Percentiles rank a stretch among this genome's conserved stretches.
These are phyloP conservation scores for Lepidochitona cinerea DNA, from an alignment of 2,888 invertebrate species.

Conservation along the genomic window DNA sequence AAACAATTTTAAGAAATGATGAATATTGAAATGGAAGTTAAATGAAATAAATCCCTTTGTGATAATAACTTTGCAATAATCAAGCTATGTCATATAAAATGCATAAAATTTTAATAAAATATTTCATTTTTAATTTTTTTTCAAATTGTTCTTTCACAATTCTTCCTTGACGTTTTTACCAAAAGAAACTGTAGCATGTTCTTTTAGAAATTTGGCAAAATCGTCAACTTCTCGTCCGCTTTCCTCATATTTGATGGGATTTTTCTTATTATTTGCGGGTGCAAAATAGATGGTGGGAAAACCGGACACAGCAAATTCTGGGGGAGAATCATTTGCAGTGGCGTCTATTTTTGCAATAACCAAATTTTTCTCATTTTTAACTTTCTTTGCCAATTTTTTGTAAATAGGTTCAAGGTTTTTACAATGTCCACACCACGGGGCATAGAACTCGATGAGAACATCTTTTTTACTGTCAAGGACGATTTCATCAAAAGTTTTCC, in stretches of 20 bases:
- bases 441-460: constrained; percentile 75
- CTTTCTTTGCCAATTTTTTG: constrained; percentile 69
- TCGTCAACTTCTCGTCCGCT: constrained; percentile 62
- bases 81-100: too few species aligned
- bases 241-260: constrained; percentile 69
- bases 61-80: too few species aligned
- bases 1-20: too few species aligned
- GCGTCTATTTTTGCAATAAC: constrained; percentile 71
- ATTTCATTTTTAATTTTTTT: background rate
- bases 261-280: constrained; percentile 65
- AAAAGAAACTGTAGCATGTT: constrained; percentile 59
- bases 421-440: constrained; percentile 77
- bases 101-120: background rate
- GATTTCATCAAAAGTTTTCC: constrained; percentile 73
- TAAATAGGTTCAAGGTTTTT: constrained; percentile 74
- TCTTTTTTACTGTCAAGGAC: constrained; percentile 73
- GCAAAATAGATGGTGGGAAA: constrained; percentile 74
- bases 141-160: constrained; percentile 31
- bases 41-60: too few species aligned
- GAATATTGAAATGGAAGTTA: too few species aligned
- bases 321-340: constrained; percentile 73
- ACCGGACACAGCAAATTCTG: constrained; percentile 67
- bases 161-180: constrained; percentile 51
- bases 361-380: constrained; percentile 61
- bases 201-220: constrained; percentile 63